phyloP scores from a whole-genome alignment of 2,113 vertebrate genomes.

The Psilopsiagon aymara region DNA sequence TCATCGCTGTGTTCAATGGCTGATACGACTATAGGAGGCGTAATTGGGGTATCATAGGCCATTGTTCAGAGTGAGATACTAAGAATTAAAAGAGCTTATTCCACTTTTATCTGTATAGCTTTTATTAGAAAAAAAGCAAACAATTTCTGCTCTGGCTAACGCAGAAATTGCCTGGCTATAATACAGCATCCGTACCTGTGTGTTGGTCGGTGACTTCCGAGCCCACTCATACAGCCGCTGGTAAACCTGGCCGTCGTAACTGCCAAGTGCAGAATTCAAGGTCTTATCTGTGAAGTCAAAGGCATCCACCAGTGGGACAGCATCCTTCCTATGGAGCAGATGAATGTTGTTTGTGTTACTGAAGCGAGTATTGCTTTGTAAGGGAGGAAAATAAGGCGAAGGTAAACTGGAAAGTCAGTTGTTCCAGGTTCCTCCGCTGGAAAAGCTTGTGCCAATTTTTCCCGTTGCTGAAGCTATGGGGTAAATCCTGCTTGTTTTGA shows the following conservation, averaged over 20 bases:
- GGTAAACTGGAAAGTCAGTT: background rate
- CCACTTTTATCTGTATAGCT: background rate
- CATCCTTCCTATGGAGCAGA: constrained; percentile 74
- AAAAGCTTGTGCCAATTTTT: background rate
- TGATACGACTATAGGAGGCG: background rate
- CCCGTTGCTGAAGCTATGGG: background rate
- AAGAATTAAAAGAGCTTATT: background rate
- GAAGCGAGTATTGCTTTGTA: background rate
- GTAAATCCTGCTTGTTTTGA: background rate
- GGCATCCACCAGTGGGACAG: constrained; percentile 79
- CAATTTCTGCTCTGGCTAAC: background rate
- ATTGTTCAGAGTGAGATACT: background rate
- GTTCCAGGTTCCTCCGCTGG: background rate
- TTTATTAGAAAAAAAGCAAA: background rate
- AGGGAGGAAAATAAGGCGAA: background rate
- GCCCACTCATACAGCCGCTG: constrained; percentile 80
- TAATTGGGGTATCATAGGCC: background rate
- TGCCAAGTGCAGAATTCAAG: constrained; percentile 78
- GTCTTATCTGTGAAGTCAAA: constrained; percentile 78
- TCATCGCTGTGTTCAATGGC: background rate
- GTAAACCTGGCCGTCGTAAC: constrained; percentile 77
- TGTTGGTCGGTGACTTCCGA: constrained; percentile 75
- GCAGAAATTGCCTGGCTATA: background rate
- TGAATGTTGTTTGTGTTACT: background rate
- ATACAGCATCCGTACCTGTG: constrained; percentile 59